Evolutionary conservation across 2,797 vertebrate species (phyloP).

Genomic region (Manis javanica): DNA sequence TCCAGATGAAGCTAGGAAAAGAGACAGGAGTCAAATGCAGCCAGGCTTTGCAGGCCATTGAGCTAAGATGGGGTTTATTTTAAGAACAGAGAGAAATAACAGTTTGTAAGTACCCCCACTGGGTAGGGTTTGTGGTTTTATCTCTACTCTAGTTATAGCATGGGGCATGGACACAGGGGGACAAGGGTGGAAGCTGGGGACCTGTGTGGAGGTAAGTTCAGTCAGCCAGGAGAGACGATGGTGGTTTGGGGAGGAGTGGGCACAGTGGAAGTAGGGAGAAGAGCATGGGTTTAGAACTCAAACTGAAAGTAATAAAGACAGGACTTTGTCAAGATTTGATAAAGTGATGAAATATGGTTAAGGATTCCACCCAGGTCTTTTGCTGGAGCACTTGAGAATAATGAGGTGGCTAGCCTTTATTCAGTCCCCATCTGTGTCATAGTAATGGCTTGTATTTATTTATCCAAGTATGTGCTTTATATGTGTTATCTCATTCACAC

Average conservation of each 20-base stretch:
- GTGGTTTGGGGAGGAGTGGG: neutral
- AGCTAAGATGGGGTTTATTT: neutral
- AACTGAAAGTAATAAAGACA: neutral
- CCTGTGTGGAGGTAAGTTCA: neutral
- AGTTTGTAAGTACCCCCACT: neutral
- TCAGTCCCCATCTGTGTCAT: neutral
- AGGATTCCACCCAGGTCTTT: neutral
- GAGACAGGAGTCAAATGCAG: neutral
- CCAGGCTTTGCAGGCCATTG: neutral
- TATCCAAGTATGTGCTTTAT: neutral
- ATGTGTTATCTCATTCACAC: neutral
- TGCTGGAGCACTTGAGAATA: neutral
- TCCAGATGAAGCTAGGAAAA: neutral
- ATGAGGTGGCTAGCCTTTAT: neutral
- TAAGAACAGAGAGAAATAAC: constrained; percentile 8
- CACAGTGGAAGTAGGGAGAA: neutral
- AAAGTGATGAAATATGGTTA: neutral
- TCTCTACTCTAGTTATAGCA: neutral
- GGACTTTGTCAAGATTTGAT: neutral
- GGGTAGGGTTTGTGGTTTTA: neutral
- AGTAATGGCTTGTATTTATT: neutral
- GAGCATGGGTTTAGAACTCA: neutral
- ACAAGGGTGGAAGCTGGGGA: neutral
- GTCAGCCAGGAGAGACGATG: neutral
- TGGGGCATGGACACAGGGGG: neutral